A percentile compares a stretch with the other conserved stretches of the same genome.
Evolutionary conservation across 2,888 invertebrate genomes (phyloP).

Genomic region (Agrypnus murinus): DNA sequence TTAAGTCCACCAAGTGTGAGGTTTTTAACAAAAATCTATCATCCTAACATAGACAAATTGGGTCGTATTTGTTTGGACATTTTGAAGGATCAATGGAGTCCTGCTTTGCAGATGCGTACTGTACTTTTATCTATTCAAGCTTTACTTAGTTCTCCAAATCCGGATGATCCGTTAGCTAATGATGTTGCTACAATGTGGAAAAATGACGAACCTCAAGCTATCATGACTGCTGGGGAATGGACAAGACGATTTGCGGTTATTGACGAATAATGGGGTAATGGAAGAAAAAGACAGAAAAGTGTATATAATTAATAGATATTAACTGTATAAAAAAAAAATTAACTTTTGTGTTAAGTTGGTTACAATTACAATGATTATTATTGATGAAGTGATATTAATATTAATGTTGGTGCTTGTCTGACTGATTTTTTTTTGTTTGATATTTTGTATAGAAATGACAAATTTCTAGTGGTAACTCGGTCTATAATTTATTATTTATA

Average conservation of each 20-base stretch:
- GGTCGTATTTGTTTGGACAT: constrained; percentile 99
- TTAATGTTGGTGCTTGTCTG: background rate
- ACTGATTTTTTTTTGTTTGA: background rate
- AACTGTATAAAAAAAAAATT: constrained; percentile 19
- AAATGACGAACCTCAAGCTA: constrained; percentile 96
- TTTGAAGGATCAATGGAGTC: constrained; percentile 99
- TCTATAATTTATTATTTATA: no score
- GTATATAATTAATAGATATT: constrained; percentile 2
- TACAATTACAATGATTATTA: no score
- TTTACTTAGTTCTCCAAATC: constrained; percentile 97
- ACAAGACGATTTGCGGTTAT: constrained; percentile 87
- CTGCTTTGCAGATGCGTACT: constrained; percentile 98
- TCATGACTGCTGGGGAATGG: constrained; percentile 95
- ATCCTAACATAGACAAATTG: constrained; percentile 99
- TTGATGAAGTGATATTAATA: background rate
- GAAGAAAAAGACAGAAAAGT: background rate
- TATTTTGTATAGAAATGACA: background rate
- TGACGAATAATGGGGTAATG: constrained; percentile 20
- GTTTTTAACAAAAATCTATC: constrained; percentile 99
- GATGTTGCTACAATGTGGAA: constrained; percentile 99
- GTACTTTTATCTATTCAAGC: constrained; percentile 99
- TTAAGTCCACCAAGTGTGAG: constrained; percentile 99
- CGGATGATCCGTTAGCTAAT: constrained; percentile 98
- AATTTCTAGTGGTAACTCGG: background rate
- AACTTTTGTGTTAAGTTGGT: background rate